Evolutionary conservation across 92 coral and sea anemone species (phyloP).

Genomic region (Zoanthus solanderi): DNA sequence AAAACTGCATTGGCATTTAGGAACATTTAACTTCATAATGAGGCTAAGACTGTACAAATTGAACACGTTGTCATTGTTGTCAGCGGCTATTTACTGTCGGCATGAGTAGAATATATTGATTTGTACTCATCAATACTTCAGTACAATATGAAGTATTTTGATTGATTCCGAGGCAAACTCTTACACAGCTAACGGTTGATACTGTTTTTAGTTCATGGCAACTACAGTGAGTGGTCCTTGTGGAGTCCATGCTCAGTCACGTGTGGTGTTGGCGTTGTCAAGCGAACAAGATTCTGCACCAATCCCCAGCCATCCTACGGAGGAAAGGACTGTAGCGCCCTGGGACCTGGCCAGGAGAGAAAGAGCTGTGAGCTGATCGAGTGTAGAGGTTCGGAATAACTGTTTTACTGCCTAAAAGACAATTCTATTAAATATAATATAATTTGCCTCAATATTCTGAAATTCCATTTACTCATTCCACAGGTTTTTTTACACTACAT

Average conservation of each 20-base stretch:
- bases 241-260: slow-evolving; percentile 99
- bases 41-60: too few relatives aligned
- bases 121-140: too few relatives aligned
- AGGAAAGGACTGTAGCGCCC: slow-evolving; percentile 88
- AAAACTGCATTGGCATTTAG: too few relatives aligned
- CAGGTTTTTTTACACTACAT: too few relatives aligned
- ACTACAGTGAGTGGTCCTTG: slow-evolving; percentile 95
- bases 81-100: too few relatives aligned
- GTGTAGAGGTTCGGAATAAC: slow-evolving; percentile 79
- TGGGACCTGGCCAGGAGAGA: slow-evolving; percentile 92
- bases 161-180: neutral
- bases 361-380: slow-evolving; percentile 95
- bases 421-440: too few relatives aligned
- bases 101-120: too few relatives aligned
- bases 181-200: neutral
- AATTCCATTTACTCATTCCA: too few relatives aligned
- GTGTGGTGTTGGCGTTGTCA: slow-evolving; percentile 94
- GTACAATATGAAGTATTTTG: too few relatives aligned
- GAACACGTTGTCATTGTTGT: too few relatives aligned
- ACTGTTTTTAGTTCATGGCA: slow-evolving; percentile 73
- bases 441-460: too few relatives aligned
- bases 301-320: slow-evolving; percentile 91
- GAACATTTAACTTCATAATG: too few relatives aligned
- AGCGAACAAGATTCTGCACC: slow-evolving; percentile 89
- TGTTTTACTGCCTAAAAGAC: neutral